A percentile compares a stretch with the other conserved stretches of the same genome.
Evolutionary conservation across 2,797 vertebrate species (phyloP).

Genomic region (Diceros bicornis): DNA sequence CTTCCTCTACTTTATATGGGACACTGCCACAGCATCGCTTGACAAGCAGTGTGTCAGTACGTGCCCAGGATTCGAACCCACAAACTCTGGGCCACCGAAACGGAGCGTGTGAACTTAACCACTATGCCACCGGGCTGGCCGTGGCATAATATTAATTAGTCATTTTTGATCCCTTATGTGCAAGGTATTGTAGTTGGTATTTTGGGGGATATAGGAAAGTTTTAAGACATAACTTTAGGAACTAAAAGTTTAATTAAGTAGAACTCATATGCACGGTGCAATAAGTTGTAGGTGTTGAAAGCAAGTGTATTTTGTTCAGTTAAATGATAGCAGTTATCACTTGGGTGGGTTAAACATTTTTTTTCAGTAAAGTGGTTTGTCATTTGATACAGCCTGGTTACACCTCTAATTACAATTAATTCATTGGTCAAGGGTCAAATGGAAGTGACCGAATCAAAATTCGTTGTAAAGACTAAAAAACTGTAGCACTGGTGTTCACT

Average conservation of each 20-base stretch:
- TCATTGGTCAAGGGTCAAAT: background rate
- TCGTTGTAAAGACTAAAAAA: background rate
- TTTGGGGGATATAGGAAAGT: background rate
- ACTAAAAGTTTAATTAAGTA: background rate
- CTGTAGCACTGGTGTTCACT: background rate
- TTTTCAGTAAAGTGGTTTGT: background rate
- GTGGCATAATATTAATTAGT: background rate
- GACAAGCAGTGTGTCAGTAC: too few relatives aligned
- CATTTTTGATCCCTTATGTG: conserved; percentile 11
- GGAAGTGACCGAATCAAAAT: background rate
- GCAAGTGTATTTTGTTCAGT: background rate
- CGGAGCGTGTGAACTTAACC: too few relatives aligned
- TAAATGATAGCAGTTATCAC: conserved; percentile 20
- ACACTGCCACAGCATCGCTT: too few relatives aligned
- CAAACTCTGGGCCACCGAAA: too few relatives aligned
- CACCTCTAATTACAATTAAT: background rate
- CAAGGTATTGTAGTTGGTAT: background rate
- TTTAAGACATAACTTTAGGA: background rate
- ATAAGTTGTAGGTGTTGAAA: background rate
- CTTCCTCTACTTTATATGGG: too few relatives aligned
- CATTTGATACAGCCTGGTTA: background rate
- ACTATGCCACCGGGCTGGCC: too few relatives aligned
- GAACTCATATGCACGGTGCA: background rate
- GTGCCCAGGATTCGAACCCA: too few relatives aligned
- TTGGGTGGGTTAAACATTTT: background rate